Percentiles rank a stretch among this genome's conserved stretches.
Conservation (phyloP, 2,113 vertebrate genomes). For the Asarcornis scutulata region DNA sequence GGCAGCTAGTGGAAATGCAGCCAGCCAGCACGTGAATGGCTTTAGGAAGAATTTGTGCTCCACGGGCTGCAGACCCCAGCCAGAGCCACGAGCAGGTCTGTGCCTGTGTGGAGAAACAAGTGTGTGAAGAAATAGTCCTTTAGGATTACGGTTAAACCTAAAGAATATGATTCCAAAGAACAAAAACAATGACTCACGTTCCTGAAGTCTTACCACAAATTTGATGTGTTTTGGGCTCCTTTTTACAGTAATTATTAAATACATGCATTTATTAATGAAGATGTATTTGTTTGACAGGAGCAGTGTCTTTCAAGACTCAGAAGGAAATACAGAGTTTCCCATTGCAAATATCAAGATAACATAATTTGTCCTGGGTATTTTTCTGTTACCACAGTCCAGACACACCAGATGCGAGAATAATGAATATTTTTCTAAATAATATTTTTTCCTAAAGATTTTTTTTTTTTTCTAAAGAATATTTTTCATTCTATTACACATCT, state of each 20-base stretch:
- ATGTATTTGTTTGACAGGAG: background rate
- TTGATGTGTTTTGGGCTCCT: background rate
- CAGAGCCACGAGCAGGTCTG: background rate
- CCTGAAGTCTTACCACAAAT: background rate
- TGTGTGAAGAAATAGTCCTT: background rate
- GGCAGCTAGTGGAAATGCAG: background rate
- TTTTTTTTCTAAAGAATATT: background rate
- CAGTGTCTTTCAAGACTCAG: background rate
- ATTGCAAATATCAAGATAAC: background rate
- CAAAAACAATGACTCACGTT: background rate
- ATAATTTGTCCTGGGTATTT: background rate
- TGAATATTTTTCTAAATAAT: background rate
- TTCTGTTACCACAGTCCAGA: background rate
- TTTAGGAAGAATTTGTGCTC: background rate
- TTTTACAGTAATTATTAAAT: background rate
- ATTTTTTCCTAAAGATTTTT: background rate
- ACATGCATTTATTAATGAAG: background rate
- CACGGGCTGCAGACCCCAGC: no score
- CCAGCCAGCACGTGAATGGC: accelerated
- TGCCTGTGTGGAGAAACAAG: background rate
- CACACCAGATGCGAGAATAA: no score
- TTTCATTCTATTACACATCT: background rate
- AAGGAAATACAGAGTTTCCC: background rate
- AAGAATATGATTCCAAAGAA: background rate
- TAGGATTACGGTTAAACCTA: background rate